A percentile compares a stretch with the other conserved stretches of the same genome.
These are phyloP conservation scores for Megastigmus dorsalis DNA, from an alignment of 2,888 invertebrate species.

Conservation along the genomic window DNA sequence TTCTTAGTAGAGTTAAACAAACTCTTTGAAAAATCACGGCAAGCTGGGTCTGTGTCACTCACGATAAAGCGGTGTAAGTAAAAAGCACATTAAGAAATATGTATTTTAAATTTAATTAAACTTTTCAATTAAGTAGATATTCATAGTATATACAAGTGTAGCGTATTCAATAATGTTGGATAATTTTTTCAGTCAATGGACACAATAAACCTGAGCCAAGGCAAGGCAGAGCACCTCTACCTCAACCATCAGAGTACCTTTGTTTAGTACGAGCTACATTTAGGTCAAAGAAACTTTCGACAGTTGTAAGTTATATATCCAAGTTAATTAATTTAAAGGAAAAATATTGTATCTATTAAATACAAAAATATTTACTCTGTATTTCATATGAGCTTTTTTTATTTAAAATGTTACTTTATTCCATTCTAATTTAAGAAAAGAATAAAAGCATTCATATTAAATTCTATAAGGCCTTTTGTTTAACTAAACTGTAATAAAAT, in stretches of 20 bases:
- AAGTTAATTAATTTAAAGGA: too few relatives aligned
- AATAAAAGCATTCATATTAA: too few relatives aligned
- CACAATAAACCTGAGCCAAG: slow-evolving; percentile 84
- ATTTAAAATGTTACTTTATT: too few relatives aligned
- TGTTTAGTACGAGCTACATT: slow-evolving; percentile 91
- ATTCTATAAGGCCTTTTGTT: too few relatives aligned
- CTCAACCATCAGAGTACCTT: slow-evolving; percentile 81
- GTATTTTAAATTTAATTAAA: background rate
- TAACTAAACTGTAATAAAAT: too few relatives aligned
- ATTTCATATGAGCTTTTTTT: too few relatives aligned
- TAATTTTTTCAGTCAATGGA: slow-evolving; percentile 81
- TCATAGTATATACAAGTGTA: too few relatives aligned
- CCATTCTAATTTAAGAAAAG: too few relatives aligned
- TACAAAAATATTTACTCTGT: too few relatives aligned
- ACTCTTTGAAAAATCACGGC: slow-evolving; percentile 90
- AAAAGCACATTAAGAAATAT: background rate
- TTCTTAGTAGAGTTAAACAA: slow-evolving; percentile 89
- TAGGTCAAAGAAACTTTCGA: slow-evolving; percentile 86
- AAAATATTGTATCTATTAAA: too few relatives aligned
- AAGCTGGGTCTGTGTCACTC: slow-evolving; percentile 86
- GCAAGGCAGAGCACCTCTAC: slow-evolving; percentile 79
- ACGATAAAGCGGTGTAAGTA: slow-evolving; percentile 96
- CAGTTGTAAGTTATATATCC: slow-evolving; percentile 82
- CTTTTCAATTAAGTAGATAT: background rate
- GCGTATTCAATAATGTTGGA: background rate